Evolutionary conservation across 2,888 invertebrate species (phyloP).

Genomic region (Toxonevra muliebris): DNA sequence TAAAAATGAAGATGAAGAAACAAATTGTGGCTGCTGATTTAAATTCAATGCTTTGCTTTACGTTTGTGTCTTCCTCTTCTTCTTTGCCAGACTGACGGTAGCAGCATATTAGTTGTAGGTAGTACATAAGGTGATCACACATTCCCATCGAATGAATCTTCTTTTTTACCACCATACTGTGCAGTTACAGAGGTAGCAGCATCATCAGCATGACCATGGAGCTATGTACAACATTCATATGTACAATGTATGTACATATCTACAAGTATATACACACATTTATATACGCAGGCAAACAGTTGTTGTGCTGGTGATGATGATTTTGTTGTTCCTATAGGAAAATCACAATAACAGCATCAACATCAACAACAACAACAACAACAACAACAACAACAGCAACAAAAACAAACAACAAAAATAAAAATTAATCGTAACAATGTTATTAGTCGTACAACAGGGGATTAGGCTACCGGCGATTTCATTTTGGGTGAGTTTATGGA

Average conservation of each 20-base stretch:
- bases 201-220: background rate
- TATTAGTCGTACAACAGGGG: constrained; percentile 65
- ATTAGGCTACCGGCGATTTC: constrained; percentile 64
- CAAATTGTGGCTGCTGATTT: too few species aligned
- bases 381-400: constrained; percentile 23
- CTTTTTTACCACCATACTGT: constrained; percentile 8
- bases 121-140: background rate
- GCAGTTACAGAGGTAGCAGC: constrained; percentile 12
- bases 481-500: constrained; percentile 32
- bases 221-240: background rate
- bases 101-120: too few species aligned
- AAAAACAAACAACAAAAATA: constrained; percentile 40
- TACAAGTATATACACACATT: too few species aligned
- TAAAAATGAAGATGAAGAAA: constrained; percentile 7
- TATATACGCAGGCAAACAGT: constrained; percentile 5
- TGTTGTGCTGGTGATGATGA: constrained; percentile 16
- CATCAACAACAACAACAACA: constrained; percentile 32
- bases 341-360: constrained; percentile 32
- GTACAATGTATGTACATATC: too few species aligned
- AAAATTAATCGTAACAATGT: constrained; percentile 65
- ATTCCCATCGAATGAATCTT: constrained; percentile 39
- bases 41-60: too few species aligned
- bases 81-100: too few species aligned
- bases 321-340: constrained; percentile 11
- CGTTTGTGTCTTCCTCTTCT: too few species aligned